Evolutionary conservation across 2,888 invertebrate genomes (phyloP).

Genomic region (Thumatha senex): DNA sequence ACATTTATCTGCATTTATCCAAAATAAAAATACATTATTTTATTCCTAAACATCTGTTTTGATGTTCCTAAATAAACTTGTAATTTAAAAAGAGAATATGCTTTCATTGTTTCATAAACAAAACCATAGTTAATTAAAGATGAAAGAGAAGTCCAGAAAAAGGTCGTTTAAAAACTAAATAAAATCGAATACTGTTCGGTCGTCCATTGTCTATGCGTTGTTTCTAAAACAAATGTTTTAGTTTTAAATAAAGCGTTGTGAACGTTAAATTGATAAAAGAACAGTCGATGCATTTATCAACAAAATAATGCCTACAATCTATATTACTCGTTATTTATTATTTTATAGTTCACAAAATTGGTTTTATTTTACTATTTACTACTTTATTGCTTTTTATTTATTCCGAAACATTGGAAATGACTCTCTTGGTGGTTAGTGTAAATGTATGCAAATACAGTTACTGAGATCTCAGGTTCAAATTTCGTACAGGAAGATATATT

Average conservation of each 20-base stretch:
- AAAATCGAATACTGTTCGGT: slow-evolving; percentile 35
- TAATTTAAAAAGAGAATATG: slow-evolving; percentile 15
- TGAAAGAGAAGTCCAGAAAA: slow-evolving; percentile 35
- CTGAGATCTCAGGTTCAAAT: too few relatives aligned
- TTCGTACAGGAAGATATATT: too few relatives aligned
- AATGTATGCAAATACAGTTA: too few relatives aligned
- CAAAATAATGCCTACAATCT: not conserved
- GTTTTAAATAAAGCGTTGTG: slow-evolving; percentile 29
- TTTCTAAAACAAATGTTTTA: slow-evolving; percentile 63
- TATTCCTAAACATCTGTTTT: slow-evolving; percentile 6
- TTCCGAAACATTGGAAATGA: too few relatives aligned
- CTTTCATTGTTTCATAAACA: slow-evolving; percentile 29
- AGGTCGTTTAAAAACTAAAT: slow-evolving; percentile 24
- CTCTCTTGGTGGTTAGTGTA: too few relatives aligned
- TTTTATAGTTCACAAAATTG: too few relatives aligned
- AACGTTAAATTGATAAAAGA: slow-evolving; percentile 18
- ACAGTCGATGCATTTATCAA: slow-evolving; percentile 1
- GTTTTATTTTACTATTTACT: not conserved
- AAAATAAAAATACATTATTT: slow-evolving; percentile 2
- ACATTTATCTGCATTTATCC: slow-evolving; percentile 2
- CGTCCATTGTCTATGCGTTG: slow-evolving; percentile 66
- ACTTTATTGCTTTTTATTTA: not conserved
- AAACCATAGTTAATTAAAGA: slow-evolving; percentile 39
- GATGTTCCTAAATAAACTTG: slow-evolving; percentile 9
- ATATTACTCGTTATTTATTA: too few relatives aligned